Evolutionary conservation across 1,140 invertebrate genomes (phyloP).

Genomic region (Formica selysi): DNA sequence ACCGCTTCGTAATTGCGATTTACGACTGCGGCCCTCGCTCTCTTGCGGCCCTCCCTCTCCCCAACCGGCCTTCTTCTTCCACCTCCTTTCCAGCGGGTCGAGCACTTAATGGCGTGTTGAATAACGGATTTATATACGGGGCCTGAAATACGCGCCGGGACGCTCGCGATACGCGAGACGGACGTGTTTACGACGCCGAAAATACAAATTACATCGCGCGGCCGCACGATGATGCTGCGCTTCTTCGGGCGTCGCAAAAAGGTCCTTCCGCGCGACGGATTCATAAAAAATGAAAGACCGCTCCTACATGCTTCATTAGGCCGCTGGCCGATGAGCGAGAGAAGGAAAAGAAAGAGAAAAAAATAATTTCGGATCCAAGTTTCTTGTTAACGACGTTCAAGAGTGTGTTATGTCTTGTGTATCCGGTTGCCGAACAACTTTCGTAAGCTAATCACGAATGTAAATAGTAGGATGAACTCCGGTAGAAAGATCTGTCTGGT

Average conservation of each 20-base stretch:
- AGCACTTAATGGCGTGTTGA: constrained; percentile 86
- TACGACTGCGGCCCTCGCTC: constrained; percentile 78
- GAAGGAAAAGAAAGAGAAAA: background rate
- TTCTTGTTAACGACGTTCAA: constrained; percentile 72
- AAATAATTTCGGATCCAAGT: constrained; percentile 62
- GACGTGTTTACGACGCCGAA: constrained; percentile 84
- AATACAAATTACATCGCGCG: constrained; percentile 80
- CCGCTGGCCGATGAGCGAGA: constrained; percentile 55
- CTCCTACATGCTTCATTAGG: constrained; percentile 67
- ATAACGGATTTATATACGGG: constrained; percentile 86
- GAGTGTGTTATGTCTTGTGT: constrained; percentile 38
- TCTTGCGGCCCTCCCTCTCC: background rate
- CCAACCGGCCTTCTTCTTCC: background rate
- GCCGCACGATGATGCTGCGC: background rate
- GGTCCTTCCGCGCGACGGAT: constrained; percentile 28
- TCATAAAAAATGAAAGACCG: constrained; percentile 63
- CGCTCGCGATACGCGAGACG: constrained; percentile 73
- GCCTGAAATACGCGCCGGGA: constrained; percentile 80
- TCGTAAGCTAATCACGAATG: constrained; percentile 41
- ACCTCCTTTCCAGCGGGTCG: constrained; percentile 77
- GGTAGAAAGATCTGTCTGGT: constrained; percentile 5
- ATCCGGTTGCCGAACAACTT: constrained; percentile 58
- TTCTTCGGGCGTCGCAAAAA: constrained; percentile 57
- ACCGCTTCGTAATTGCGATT: constrained; percentile 86
- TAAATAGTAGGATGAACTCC: constrained; percentile 34